These are phyloP conservation scores for Steinernema hermaphroditum DNA, from an alignment of 2,888 invertebrate species.

Conservation along the genomic window DNA sequence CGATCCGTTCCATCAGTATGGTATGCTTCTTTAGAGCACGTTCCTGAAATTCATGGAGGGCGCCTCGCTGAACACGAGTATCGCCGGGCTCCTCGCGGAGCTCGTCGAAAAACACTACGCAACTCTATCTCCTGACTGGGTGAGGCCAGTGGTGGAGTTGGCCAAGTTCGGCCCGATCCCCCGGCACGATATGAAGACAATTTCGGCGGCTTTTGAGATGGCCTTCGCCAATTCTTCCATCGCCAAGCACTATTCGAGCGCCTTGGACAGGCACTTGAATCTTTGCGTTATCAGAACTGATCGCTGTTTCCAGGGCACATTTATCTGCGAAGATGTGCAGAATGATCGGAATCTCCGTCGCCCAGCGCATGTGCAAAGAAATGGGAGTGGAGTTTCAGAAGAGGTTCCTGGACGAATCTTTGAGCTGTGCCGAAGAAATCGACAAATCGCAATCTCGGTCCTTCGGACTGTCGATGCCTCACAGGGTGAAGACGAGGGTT, in stretches of 20 bases:
- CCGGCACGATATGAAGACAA: not conserved
- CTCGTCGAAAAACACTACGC: not conserved
- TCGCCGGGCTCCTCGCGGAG: not conserved
- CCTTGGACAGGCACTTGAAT: not conserved
- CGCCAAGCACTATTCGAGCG: not conserved
- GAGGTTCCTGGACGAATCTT: not conserved
- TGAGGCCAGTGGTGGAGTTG: not conserved
- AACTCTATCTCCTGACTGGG: slow-evolving; percentile 1
- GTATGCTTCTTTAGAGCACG: not conserved
- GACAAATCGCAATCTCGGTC: slow-evolving; percentile 37
- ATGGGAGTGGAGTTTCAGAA: not conserved
- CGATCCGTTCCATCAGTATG: not conserved
- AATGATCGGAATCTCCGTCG: not conserved
- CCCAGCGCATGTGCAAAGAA: slow-evolving; percentile 4
- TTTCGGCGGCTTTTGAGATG: not conserved
- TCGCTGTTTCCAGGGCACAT: not conserved
- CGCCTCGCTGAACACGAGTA: slow-evolving; percentile 11
- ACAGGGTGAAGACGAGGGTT: slow-evolving; percentile 56
- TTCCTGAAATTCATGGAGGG: slow-evolving; percentile 3
- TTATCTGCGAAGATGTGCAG: not conserved
- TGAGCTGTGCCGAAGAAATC: not conserved
- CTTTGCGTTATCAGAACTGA: too few relatives aligned
- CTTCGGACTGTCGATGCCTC: slow-evolving; percentile 57
- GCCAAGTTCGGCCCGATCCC: slow-evolving; percentile 24
- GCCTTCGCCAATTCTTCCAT: not conserved